Percentiles rank a stretch among this genome's conserved stretches.
Evolutionary conservation across 2,888 invertebrate species (phyloP).

Genomic region (Villa cingulata): DNA sequence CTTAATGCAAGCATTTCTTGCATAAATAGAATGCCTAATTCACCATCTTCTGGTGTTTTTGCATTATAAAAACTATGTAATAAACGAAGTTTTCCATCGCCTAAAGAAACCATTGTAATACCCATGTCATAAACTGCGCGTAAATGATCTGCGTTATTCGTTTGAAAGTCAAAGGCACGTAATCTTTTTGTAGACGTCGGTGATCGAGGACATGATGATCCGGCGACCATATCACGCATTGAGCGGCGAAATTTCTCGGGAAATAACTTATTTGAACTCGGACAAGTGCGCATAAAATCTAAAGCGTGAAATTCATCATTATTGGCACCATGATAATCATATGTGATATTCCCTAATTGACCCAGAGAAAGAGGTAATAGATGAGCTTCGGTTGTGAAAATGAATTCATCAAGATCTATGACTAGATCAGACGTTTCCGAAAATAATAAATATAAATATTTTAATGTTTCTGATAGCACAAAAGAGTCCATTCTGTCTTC

Average conservation of each 20-base stretch:
- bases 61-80: conserved; percentile 82
- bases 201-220: conserved; percentile 48
- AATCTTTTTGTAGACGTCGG: conserved; percentile 45
- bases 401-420: conserved; percentile 70
- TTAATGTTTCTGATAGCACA: conserved; percentile 94
- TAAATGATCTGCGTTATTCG: conserved; percentile 78
- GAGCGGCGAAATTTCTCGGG: conserved; percentile 75
- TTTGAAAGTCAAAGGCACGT: conserved; percentile 58
- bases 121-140: conserved; percentile 86
- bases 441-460: conserved; percentile 90
- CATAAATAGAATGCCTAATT: conserved; percentile 90
- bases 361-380: conserved; percentile 77
- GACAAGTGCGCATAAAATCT: conserved; percentile 57
- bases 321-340: conserved; percentile 18
- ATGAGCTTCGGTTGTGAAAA: conserved; percentile 91
- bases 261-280: conserved; percentile 69
- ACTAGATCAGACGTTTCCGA: conserved; percentile 73
- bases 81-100: conserved; percentile 84
- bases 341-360: conserved; percentile 39
- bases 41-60: conserved; percentile 68
- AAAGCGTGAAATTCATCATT: conserved; percentile 41
- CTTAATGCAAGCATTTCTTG: conserved; percentile 91
- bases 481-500: conserved; percentile 98
- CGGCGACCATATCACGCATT: conserved; percentile 59
- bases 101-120: conserved; percentile 74